Base-by-base conservation (phyloP, 2,797 vertebrate genomes). In the Apogon hyalosoma region DNA sequence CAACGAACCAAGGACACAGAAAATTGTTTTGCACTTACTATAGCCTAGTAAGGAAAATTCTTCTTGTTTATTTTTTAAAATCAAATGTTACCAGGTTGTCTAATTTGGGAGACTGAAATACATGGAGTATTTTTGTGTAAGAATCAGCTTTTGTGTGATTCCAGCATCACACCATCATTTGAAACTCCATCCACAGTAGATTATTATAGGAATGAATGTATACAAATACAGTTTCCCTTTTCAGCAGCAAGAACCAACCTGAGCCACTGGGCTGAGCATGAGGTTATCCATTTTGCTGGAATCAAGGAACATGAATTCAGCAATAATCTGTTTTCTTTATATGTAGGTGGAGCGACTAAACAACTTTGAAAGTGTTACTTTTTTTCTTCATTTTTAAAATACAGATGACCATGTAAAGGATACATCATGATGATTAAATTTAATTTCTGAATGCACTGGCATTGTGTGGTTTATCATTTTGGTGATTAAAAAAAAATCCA, bases 281-380 rank as follows among this genome's bases (percentile, higher is more conserved):
- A 87, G 39, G 43, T 63, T 84, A 84, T 59, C 28, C 61, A 53
- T 89, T 86, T 88, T 85, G 87, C 86, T 90, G 87, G 87, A 92
- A 87, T 90, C 82, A 77, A 89, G 69, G 86, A 86, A 87, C 75
- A 87, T 90, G 80, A 92, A 87, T 88, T 92, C 87, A 88, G 90
- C 90, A 93, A 93, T 92, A 92, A 90, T 69, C 49, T 19, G 62
- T 87, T 90, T 87, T 64, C 69, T 82, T 87, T 69, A 77, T 64
- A 75, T 70, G 69, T 68, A 40, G 71, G 46, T 59, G 38, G 60
- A 84, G 72, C 69, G 77, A 75, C 69, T 79, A 47, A 75, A 77
- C 10, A 13, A 58, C 66, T 78, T 72, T 82, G 64, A 80, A 73
- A 67, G 57, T 68, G 18, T 49, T 76, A 15, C 53, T 46, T 81